Conservation (phyloP, 2,888 invertebrate species). For the Mayetiola destructor region DNA sequence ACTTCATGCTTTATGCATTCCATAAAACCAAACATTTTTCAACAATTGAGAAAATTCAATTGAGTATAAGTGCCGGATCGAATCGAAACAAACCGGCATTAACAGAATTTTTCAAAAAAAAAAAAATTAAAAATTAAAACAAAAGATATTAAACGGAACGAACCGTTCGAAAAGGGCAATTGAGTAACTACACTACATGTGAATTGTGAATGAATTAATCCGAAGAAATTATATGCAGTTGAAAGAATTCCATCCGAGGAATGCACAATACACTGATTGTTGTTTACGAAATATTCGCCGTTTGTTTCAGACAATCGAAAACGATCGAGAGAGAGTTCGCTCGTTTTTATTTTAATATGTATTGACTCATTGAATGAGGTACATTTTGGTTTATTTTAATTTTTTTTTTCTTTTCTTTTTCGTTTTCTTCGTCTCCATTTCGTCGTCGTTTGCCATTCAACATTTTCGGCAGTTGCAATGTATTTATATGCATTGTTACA, state of each 20-base stretch:
- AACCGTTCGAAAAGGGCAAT: not conserved
- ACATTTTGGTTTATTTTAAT: not conserved
- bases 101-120: not conserved
- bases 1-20: no score
- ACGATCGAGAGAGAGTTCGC: no score
- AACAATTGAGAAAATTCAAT: no score
- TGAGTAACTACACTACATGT: not conserved
- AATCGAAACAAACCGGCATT: not conserved
- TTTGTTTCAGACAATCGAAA: no score
- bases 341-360: no score
- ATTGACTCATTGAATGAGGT: no score
- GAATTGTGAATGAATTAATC: slow-evolving; percentile 10
- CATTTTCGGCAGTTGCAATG: no score
- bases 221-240: not conserved
- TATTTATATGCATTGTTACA: no score
- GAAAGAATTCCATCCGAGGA: no score
- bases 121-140: not conserved
- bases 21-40: no score
- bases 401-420: not conserved
- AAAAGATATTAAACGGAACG: not conserved
- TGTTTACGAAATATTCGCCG: no score
- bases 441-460: not conserved
- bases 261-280: no score
- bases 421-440: not conserved
- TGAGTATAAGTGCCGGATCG: not conserved